phyloP scores from a whole-genome alignment of 2,888 invertebrate species.

The Phoenoteleia sp. region DNA sequence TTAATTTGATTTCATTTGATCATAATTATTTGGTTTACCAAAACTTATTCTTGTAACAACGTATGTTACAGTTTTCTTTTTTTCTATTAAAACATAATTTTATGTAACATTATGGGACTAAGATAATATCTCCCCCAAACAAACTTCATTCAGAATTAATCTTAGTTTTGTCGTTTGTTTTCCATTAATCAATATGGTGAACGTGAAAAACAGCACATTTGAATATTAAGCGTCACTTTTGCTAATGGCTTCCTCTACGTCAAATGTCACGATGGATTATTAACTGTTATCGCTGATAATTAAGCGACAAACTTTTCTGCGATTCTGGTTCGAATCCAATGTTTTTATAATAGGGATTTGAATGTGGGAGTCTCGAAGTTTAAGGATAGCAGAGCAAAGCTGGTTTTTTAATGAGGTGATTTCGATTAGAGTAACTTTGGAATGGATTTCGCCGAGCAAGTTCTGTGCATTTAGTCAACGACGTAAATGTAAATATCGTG shows the following conservation, averaged over 20 bases:
- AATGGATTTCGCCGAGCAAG: no score
- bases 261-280: not conserved
- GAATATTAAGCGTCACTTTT: not conserved
- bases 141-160: not conserved
- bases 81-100: no score
- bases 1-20: no score
- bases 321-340: not conserved
- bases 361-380: not conserved
- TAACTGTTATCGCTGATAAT: not conserved
- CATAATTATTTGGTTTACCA: no score
- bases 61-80: no score
- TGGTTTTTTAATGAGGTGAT: no score
- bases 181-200: not conserved
- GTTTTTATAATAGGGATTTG: not conserved
- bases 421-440: no score
- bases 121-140: not conserved
- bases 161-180: not conserved
- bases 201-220: not conserved
- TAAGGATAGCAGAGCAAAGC: no score
- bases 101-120: not conserved
- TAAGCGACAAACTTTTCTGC: not conserved
- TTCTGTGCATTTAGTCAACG: no score
- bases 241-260: not conserved
- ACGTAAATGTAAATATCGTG: no score
- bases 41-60: no score